Evolutionary conservation across 2,113 vertebrate species (phyloP), one percentile per base, ranked within the genome.

Genomic region (Neodon shergylaensis): DNA sequence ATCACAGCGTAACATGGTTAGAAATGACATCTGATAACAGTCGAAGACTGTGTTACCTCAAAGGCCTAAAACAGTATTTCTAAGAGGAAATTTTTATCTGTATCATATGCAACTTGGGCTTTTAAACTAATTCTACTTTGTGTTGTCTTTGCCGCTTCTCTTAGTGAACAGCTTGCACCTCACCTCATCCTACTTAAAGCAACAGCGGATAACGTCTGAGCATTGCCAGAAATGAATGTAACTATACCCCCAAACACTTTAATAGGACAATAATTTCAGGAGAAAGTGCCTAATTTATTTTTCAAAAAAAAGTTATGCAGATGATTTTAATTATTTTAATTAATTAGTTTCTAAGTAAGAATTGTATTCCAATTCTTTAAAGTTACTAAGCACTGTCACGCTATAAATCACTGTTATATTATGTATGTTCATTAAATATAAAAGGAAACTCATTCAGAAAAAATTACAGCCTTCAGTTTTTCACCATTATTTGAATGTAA

Each of bases 261-360:
- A 97, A 94, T 77, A 54, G 96, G 97, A n/a, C 44, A 84, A 65
- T 4, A 44, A 47, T 47, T 95, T 96, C 84, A 61, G 66, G 78
- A 70, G 92, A 97, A 97, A 96, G 74, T 44, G 66, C 58, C 1
- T 98, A 98, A 98, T 98, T 98, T 98, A 98, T 98, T 98, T 96
- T 98, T 86, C 39, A 72, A 90, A 92, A 92, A 92, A 63, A 94
- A 90, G 33, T 90, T 92, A 83, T 74, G 49, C 65, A 97, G 76
- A 90, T 91, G 85, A 91, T 77, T 54, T 77, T 89, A 89, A 92
- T 90, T 84, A 65, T 33, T 94, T 88, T 88, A 95, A 93, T 97
- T 97, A 58, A 58, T 97, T 96, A 95, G 97, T 98, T 98, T 79
- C 88, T 89, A 5, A 49, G n/a, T 82, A 3, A 86, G 95, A 97